Percentiles rank a stretch among this genome's conserved stretches.
phyloP scores from a whole-genome alignment of 2,797 vertebrate species.

The Rhincodon typus region DNA sequence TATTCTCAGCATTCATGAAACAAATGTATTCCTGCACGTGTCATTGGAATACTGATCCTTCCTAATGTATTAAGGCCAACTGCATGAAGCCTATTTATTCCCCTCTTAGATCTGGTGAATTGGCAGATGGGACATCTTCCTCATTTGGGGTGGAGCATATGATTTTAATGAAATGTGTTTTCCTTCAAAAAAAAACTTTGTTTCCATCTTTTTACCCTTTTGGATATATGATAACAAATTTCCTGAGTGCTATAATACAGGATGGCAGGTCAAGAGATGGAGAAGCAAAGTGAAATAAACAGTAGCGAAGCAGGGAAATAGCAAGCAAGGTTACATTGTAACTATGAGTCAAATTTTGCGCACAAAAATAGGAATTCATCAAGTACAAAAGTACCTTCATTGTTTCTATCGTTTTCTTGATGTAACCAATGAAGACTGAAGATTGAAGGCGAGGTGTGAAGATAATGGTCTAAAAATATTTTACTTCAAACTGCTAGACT shows the following conservation, averaged over 20 bases:
- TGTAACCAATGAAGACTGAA: not conserved
- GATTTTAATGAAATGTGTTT: not conserved
- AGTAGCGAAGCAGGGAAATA: not conserved
- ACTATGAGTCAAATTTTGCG: not conserved
- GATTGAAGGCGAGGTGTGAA: no score
- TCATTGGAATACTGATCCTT: no score
- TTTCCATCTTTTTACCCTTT: not conserved
- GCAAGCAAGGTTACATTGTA: conserved; percentile 14
- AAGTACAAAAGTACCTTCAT: not conserved
- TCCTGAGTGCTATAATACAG: not conserved
- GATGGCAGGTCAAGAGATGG: not conserved
- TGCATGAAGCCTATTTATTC: not conserved
- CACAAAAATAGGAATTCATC: not conserved
- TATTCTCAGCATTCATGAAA: not conserved
- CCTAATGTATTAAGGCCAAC: not conserved
- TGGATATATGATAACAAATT: not conserved
- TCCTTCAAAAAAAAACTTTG: not conserved
- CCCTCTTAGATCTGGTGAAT: not conserved
- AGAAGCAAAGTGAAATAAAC: not conserved
- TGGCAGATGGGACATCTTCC: not conserved
- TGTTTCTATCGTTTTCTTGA: not conserved
- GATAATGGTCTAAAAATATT: not conserved
- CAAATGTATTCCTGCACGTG: not conserved
- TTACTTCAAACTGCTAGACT: conserved; percentile 8
- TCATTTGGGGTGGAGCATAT: not conserved